Evolutionary conservation across 2,888 invertebrate species (phyloP).

Genomic region (Netelia melanura): DNA sequence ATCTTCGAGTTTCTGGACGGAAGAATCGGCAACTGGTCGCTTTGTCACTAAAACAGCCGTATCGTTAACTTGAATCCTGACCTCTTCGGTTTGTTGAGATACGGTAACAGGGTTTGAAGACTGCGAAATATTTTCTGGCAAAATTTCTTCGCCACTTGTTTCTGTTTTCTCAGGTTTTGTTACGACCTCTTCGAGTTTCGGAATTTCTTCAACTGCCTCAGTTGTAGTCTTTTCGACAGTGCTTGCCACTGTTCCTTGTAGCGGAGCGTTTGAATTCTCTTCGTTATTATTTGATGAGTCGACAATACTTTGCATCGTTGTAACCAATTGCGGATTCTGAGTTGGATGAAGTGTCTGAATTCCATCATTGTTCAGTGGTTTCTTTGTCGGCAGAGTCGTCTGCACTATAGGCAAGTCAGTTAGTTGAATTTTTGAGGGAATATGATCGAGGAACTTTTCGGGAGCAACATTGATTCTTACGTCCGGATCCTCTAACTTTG

Average conservation of each 20-base stretch:
- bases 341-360: constrained; percentile 38
- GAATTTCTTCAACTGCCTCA: neutral
- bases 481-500: constrained; percentile 68
- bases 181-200: constrained; percentile 17
- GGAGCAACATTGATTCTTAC: constrained; percentile 69
- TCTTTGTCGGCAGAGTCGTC: constrained; percentile 14
- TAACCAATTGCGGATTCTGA: constrained; percentile 33
- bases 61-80: constrained; percentile 71
- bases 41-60: constrained; percentile 70
- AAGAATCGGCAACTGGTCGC: constrained; percentile 41
- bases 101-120: neutral
- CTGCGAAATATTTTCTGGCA: constrained; percentile 24
- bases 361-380: constrained; percentile 25
- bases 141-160: neutral
- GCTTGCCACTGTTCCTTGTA: constrained; percentile 24
- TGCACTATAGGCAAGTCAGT: constrained; percentile 68
- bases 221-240: constrained; percentile 8
- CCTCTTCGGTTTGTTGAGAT: constrained; percentile 60
- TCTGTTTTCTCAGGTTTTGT: constrained; percentile 33
- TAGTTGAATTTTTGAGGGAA: constrained; percentile 63
- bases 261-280: neutral
- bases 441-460: constrained; percentile 58
- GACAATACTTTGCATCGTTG: constrained; percentile 56
- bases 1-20: constrained; percentile 46
- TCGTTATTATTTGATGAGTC: constrained; percentile 21